Evolutionary conservation across 2,888 invertebrate species (phyloP).

Genomic region (Hedychridium roseum): DNA sequence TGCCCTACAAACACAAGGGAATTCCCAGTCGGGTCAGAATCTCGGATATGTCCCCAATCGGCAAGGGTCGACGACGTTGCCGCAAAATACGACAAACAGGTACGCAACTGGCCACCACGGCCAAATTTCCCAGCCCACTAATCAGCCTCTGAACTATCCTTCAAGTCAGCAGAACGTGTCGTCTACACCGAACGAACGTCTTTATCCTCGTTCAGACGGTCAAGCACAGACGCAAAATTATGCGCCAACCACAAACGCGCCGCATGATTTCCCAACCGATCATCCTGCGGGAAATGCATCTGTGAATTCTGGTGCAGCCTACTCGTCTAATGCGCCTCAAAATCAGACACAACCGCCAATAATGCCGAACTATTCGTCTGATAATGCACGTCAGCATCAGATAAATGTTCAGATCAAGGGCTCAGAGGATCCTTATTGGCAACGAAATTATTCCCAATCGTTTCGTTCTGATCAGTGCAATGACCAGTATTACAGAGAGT

Average conservation of each 20-base stretch:
- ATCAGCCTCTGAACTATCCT: constrained; percentile 38
- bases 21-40: constrained; percentile 19
- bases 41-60: constrained; percentile 40
- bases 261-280: constrained; percentile 46
- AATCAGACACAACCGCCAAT: constrained; percentile 30
- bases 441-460: constrained; percentile 60
- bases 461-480: constrained; percentile 51
- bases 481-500: constrained; percentile 52
- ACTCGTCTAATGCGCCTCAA: constrained; percentile 37
- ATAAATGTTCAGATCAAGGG: constrained; percentile 46
- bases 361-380: constrained; percentile 41
- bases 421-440: constrained; percentile 58
- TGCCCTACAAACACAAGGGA: constrained; percentile 12
- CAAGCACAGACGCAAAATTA: constrained; percentile 42
- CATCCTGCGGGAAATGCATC: constrained; percentile 38
- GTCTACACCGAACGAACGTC: constrained; percentile 41
- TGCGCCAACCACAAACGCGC: constrained; percentile 25
- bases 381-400: constrained; percentile 36
- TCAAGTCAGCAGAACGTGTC: constrained; percentile 35
- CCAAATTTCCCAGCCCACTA: constrained; percentile 28
- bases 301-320: constrained; percentile 36
- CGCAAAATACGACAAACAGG: constrained; percentile 27
- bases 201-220: constrained; percentile 42
- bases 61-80: constrained; percentile 21
- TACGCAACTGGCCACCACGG: constrained; percentile 34